These are phyloP conservation scores for Hapalemur alaotrensis DNA, from an alignment of 2,797 vertebrate species.

Conservation along the genomic window DNA sequence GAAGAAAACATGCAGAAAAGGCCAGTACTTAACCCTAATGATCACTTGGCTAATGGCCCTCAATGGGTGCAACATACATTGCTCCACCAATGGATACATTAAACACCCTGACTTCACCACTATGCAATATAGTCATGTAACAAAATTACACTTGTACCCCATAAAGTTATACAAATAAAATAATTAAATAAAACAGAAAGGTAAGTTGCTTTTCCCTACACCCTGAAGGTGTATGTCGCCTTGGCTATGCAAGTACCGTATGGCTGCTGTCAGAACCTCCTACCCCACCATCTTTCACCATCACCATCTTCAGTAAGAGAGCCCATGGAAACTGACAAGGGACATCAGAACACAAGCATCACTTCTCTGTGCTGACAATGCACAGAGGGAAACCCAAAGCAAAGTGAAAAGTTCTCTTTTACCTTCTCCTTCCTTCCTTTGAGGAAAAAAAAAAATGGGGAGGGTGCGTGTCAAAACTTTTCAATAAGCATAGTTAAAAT, in stretches of 20 bases:
- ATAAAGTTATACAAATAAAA: too few species aligned
- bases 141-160: too few species aligned
- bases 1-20: not conserved
- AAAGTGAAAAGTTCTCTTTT: not conserved
- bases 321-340: not conserved
- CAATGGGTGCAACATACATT: too few species aligned
- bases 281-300: not conserved
- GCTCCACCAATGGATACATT: too few species aligned
- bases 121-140: too few species aligned
- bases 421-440: not conserved
- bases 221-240: not conserved
- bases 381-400: not conserved
- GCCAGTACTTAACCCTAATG: not conserved
- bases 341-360: fast-evolving
- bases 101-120: too few species aligned
- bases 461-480: not conserved
- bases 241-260: not conserved
- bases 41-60: not conserved
- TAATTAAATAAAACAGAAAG: not conserved
- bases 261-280: not conserved
- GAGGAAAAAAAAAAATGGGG: too few species aligned
- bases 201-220: not conserved
- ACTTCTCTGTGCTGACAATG: not conserved
- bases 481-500: not conserved
- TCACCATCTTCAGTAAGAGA: not conserved